phyloP scores from a whole-genome alignment of 2,888 invertebrate genomes.

The Anaspis maculata region DNA sequence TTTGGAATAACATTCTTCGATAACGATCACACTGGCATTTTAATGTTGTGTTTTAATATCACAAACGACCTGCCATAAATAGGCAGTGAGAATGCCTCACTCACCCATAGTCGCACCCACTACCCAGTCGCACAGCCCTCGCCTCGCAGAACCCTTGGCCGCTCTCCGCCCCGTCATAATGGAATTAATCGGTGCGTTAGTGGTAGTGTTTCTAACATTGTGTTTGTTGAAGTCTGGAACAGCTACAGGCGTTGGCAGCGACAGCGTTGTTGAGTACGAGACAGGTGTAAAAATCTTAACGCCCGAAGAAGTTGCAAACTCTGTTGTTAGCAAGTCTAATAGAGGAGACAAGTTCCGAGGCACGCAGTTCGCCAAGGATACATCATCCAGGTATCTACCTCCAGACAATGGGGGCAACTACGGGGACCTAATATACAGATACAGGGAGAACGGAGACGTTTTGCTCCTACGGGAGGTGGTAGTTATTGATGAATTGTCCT shows the following conservation, averaged over 20 bases:
- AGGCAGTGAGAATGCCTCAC: no score
- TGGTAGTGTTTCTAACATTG: no score
- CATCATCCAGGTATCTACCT: constrained; percentile 1
- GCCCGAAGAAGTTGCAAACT: constrained; percentile 6
- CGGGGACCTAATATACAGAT: constrained; percentile 8
- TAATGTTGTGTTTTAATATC: no score
- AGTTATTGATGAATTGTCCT: constrained; percentile 13
- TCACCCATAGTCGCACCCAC: no score
- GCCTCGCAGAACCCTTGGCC: no score
- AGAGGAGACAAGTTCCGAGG: not conserved
- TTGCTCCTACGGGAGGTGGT: constrained; percentile 7
- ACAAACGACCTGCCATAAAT: no score
- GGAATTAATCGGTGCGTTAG: no score
- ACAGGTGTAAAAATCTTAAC: constrained; percentile 4
- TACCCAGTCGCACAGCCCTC: no score
- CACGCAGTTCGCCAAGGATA: not conserved
- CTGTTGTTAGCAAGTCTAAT: not conserved
- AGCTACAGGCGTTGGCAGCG: not conserved
- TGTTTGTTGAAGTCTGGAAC: constrained; percentile 4
- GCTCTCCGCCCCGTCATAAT: no score
- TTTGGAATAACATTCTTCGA: no score
- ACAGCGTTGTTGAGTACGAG: not conserved
- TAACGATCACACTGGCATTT: no score
- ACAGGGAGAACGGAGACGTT: constrained; percentile 7
- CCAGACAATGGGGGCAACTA: constrained; percentile 7